A percentile compares a stretch with the other conserved stretches of the same genome.
phyloP scores from a whole-genome alignment of 2,797 vertebrate genomes.

The Zalophus californianus region DNA sequence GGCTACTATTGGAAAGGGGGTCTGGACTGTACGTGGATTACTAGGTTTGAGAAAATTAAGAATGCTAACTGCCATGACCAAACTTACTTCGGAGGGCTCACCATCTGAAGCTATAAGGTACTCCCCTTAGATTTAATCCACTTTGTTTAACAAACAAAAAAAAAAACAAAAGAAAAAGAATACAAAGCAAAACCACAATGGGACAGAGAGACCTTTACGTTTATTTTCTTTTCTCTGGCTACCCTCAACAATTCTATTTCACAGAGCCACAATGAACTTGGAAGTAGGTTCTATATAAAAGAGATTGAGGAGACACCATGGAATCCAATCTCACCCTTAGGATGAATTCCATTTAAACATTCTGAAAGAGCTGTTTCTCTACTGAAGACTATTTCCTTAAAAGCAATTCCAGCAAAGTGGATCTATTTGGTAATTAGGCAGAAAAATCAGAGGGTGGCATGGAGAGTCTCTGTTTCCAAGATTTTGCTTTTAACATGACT shows the following conservation, averaged over 20 bases:
- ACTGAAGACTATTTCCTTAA: conserved; percentile 62
- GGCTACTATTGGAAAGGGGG: not conserved
- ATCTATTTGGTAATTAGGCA: conserved; percentile 68
- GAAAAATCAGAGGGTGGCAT: not conserved
- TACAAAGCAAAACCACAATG: not conserved
- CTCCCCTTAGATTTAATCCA: not conserved
- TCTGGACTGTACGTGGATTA: not conserved
- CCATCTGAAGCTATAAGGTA: not conserved
- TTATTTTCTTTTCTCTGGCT: not conserved
- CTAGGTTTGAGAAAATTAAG: conserved; percentile 23
- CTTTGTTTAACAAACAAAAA: not conserved
- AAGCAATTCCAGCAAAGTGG: conserved; percentile 50
- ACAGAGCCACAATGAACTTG: not conserved
- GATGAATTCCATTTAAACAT: conserved; percentile 55
- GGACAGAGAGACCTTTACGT: not conserved
- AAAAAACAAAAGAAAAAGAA: not conserved
- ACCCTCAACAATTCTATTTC: not conserved
- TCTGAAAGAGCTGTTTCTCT: conserved; percentile 42
- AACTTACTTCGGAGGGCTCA: not conserved
- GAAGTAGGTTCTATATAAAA: not conserved
- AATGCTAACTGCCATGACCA: not conserved
- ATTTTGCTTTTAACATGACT: conserved; percentile 72
- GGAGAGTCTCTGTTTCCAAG: conserved; percentile 49
- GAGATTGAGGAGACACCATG: not conserved
- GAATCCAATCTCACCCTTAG: conserved; percentile 42